A percentile compares a stretch with the other conserved stretches of the same genome.
Conservation (phyloP, 2,797 vertebrate species). For the Alcedo atthis region DNA sequence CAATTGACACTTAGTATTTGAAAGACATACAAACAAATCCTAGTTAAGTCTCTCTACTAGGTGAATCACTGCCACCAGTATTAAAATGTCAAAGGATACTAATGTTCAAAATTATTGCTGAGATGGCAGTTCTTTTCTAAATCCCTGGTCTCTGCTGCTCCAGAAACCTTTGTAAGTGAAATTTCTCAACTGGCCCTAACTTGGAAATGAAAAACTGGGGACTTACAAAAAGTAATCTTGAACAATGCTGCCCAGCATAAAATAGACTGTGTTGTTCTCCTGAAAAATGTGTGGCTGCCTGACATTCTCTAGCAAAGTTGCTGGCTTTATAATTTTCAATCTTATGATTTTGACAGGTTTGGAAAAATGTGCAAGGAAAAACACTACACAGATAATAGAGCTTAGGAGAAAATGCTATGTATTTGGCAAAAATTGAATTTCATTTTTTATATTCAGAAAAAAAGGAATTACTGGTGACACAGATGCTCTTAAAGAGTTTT, state of each 20-base stretch:
- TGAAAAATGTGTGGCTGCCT: conserved; percentile 31
- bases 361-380: not conserved
- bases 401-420: conserved; percentile 2
- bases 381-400: not conserved
- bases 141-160: not conserved
- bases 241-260: conserved; percentile 33
- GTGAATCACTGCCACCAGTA: conserved; percentile 32
- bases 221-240: conserved; percentile 20
- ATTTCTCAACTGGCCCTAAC: conserved; percentile 32
- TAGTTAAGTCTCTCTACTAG: conserved; percentile 31
- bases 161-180: conserved; percentile 5
- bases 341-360: not conserved
- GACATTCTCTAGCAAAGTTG: conserved; percentile 47
- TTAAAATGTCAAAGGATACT: conserved; percentile 37
- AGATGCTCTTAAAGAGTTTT: not conserved
- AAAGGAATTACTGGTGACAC: not conserved
- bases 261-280: conserved; percentile 19
- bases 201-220: conserved; percentile 34
- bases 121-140: conserved; percentile 25
- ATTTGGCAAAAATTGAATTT: conserved; percentile 11
- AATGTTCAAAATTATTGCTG: conserved; percentile 38
- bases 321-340: conserved; percentile 28
- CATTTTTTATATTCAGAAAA: not conserved
- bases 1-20: conserved; percentile 12
- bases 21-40: conserved; percentile 45